Conservation (phyloP, 2,797 vertebrate species). For the Cyprinella venusta region DNA sequence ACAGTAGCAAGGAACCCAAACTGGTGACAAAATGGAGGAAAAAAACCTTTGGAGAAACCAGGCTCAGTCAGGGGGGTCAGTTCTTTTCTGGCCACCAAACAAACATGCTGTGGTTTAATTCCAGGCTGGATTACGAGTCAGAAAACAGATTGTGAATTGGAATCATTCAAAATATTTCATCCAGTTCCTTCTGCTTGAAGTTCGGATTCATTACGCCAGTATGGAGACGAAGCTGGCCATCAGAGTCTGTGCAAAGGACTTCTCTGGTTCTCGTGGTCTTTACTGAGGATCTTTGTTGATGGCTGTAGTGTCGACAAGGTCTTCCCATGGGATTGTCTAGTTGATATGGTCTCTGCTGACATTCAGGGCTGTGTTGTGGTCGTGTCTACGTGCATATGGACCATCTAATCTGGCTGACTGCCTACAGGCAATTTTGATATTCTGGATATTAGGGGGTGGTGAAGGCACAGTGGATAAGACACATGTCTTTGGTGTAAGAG, state of each 20-base stretch:
- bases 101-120: neutral
- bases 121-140: neutral
- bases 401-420: neutral
- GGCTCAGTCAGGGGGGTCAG: neutral
- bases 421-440: neutral
- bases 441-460: neutral
- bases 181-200: neutral
- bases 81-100: neutral
- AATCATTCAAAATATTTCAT: neutral
- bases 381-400: neutral
- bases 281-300: neutral
- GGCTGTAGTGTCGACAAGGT: neutral
- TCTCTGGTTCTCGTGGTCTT: neutral
- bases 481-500: too few relatives aligned
- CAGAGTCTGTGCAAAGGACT: too few relatives aligned
- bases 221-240: neutral
- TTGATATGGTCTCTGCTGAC: neutral
- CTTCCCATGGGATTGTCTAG: neutral
- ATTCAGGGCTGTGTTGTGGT: neutral
- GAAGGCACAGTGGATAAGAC: too few relatives aligned
- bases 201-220: neutral
- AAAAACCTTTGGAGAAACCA: neutral
- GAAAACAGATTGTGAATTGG: neutral
- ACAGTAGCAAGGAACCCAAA: neutral
- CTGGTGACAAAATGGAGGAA: neutral